Evolutionary conservation across 1,140 invertebrate species (phyloP), one percentile per base, ranked within the genome.

Genomic region (Sycophaga agraensis): DNA sequence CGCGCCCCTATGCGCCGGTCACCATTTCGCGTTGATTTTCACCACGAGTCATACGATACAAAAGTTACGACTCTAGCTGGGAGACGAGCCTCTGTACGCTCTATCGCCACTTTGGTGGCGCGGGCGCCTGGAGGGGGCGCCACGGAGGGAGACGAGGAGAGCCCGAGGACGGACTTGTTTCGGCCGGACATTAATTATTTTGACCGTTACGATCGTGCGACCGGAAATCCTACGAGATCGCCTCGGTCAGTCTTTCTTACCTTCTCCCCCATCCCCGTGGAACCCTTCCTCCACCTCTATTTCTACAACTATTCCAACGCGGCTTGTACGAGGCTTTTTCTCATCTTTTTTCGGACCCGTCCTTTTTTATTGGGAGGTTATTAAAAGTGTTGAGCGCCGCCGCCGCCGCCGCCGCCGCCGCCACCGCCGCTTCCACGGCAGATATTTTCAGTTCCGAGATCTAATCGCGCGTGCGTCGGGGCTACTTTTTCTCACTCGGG

Each of bases 141-240:
- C 35, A 22, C 34, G 24, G 40, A 22, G 45, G 16, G 48, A 14
- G 34, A 19, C 56, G 35, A 28, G 55, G 62, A 58, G 64, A 64
- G 51, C 65, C 3, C 59, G 65, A 57, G 59, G 63, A 60, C 63
- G 46, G 35, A 65, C 49, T 59, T 17, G 37, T 63, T 59, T 59
- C 46, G n/a, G 48, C 19, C 34, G 63, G 63, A 56, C 70, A 72
- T 72, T 72, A 70, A 72, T 72, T 72, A 72, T 72, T 72, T 68
- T 65, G 70, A 69, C 68, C 68, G 70, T 70, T 72, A 72, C 70
- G 68, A 72, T 72, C 67, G 67, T 70, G 69, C 61, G 68, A 72
- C 70, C 70, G 70, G 70, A 72, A 72, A 72, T 70, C 67, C 66
- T 69, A 62, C 62, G 59, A 66, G 56, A 59, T 40, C 37, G 45